Evolutionary conservation across 2,797 vertebrate genomes (phyloP).

Genomic region (Epinephelus malabaricus): DNA sequence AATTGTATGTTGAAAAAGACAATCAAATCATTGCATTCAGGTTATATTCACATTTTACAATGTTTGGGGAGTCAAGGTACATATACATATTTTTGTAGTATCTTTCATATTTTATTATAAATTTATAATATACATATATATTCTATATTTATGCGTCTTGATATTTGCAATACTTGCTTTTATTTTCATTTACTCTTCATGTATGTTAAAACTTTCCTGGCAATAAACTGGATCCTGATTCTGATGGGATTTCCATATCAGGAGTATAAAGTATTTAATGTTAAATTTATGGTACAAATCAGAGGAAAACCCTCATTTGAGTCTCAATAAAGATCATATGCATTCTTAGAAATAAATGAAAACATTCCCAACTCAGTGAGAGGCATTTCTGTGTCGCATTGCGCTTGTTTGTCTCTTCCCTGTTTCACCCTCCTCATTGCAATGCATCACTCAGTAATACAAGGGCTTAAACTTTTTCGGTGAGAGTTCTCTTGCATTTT

Average conservation of each 20-base stretch:
- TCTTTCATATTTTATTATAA: too few relatives aligned
- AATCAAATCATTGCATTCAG: too few relatives aligned
- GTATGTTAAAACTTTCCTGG: too few relatives aligned
- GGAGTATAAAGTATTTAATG: conserved; percentile 12
- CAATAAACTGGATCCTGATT: too few relatives aligned
- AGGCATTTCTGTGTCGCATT: conserved; percentile 28
- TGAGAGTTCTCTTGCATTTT: conserved; percentile 52
- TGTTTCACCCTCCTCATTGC: conserved; percentile 55
- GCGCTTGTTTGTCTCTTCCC: conserved; percentile 48
- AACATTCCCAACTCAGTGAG: conserved; percentile 21
- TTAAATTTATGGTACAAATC: conserved; percentile 9
- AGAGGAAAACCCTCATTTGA: background rate
- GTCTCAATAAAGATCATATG: conserved; percentile 2
- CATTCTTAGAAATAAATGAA: conserved; percentile 27
- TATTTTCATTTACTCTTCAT: too few relatives aligned
- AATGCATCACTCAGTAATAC: conserved; percentile 62
- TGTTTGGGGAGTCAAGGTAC: too few relatives aligned
- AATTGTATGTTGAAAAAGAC: too few relatives aligned
- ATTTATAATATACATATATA: too few relatives aligned
- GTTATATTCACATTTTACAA: too few relatives aligned
- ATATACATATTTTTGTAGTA: too few relatives aligned
- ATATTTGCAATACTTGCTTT: too few relatives aligned
- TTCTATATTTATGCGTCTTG: too few relatives aligned
- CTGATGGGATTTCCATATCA: conserved; percentile 17
- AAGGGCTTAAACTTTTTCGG: conserved; percentile 42